A percentile compares a stretch with the other conserved stretches of the same genome.
These are phyloP conservation scores for Trileptium ribeirensis DNA, from an alignment of 2,888 invertebrate species.

Conservation along the genomic window DNA sequence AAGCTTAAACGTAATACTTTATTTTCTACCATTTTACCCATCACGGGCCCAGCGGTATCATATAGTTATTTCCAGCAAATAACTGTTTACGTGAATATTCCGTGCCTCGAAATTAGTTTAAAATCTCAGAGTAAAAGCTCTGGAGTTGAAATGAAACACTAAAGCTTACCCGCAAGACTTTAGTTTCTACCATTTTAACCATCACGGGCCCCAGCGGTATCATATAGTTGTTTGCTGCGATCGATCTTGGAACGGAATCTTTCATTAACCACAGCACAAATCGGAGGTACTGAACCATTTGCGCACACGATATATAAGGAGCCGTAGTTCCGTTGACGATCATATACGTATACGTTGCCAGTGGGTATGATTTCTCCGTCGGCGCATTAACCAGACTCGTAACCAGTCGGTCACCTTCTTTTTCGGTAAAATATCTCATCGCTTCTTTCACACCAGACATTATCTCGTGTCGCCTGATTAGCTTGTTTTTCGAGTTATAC, in stretches of 20 bases:
- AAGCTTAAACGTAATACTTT: no score
- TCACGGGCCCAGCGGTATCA: no score
- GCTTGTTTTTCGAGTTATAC: neutral
- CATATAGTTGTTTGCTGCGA: neutral
- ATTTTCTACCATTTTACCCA: no score
- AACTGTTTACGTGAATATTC: no score
- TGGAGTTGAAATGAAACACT: no score
- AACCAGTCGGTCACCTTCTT: neutral
- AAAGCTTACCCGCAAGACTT: neutral
- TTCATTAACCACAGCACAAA: neutral
- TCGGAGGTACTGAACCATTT: neutral
- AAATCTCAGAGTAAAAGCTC: no score
- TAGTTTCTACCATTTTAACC: neutral
- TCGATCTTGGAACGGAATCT: neutral
- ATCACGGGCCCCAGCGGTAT: neutral
- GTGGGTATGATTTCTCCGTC: neutral
- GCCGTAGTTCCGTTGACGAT: neutral
- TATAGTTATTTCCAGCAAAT: no score
- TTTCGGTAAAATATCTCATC: neutral
- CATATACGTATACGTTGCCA: slow-evolving; percentile 14
- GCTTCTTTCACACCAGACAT: neutral
- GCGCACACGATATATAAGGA: neutral
- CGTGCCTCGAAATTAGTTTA: no score
- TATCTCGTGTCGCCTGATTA: neutral
- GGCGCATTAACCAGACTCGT: no score